These are phyloP conservation scores for Notothenia rossii DNA, from an alignment of 2,113 vertebrate species.

Conservation along the genomic window DNA sequence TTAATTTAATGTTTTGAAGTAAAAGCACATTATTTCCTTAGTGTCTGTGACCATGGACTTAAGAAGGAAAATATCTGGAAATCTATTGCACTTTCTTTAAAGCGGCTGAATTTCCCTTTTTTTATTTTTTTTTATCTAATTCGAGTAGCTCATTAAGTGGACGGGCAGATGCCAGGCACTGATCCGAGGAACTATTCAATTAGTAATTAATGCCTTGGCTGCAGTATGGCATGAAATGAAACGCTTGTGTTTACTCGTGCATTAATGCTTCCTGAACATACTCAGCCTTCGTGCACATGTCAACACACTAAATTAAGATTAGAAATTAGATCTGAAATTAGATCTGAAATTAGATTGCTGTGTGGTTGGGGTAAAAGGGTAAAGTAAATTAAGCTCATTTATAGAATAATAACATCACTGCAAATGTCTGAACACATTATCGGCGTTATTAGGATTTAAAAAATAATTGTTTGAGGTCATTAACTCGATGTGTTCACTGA, in stretches of 20 bases:
- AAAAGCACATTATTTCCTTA: not conserved
- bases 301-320: constrained; percentile 3
- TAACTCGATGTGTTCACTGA: too few species aligned
- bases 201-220: constrained; percentile 34
- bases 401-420: not conserved
- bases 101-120: not conserved
- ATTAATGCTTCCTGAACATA: constrained; percentile 3
- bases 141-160: constrained; percentile 22
- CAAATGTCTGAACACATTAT: not conserved
- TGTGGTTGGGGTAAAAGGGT: not conserved
- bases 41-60: constrained; percentile 1
- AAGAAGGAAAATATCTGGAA: not conserved
- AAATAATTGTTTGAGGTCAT: not conserved
- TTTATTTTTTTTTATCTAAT: not conserved
- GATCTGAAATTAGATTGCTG: not conserved
- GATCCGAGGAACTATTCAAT: constrained; percentile 20
- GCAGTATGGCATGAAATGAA: constrained; percentile 23
- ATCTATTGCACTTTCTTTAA: not conserved
- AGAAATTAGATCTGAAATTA: constrained; percentile 16
- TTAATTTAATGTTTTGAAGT: too few species aligned
- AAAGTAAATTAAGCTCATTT: not conserved
- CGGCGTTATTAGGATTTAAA: not conserved
- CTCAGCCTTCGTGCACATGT: not conserved
- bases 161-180: constrained; percentile 28
- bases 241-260: constrained; percentile 21